Evolutionary conservation across 2,113 vertebrate species (phyloP), one percentile per base, ranked within the genome.

Genomic region (Penelope pileata): DNA sequence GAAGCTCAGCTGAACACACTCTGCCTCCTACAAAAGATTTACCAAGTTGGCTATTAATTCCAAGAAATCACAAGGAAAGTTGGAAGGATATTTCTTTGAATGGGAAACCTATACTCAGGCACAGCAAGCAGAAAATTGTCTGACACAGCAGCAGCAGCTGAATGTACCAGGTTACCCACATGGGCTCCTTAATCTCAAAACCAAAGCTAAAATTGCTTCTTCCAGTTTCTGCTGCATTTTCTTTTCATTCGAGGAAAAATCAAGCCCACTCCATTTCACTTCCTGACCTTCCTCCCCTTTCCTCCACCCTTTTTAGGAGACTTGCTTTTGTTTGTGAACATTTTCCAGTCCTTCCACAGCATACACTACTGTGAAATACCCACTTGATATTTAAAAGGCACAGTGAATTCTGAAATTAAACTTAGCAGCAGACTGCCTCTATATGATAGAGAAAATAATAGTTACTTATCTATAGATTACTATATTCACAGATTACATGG

Each of bases 111-210:
- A 19, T 69, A 34, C 51, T 91, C 58, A 54, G 69, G 62, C 91
- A 89, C 91, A 92, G 96, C 80, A 43, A 74, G 94, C 58, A 78
- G 70, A 84, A 83, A 53, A 93, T 24, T 63, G 92, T 89, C 85
- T 93, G 89, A 60, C 85, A 42, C 86, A 92, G 91, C 77, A 91
- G 90, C 79, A 81, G 50, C 63, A 68, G 69, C 48, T 51, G 38
- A 75, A 83, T 67, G 91, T 26, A 85, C 16, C 6, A 38, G 79
- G 92, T 78, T 75, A 77, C 56, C 84, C 84, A 12, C 69, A 29
- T 5, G 69, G 48, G 51, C 83, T 69, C 77, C 80, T 64, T 56
- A 66, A 93, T 93, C 81, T 91, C 77, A 81, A 83, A 59, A 67
- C 64, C 67, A 95, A 93, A 93, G 53, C 38, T 79, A 34, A 60